Evolutionary conservation across 2,888 invertebrate genomes (phyloP).

Genomic region (Parnassius glacialis): DNA sequence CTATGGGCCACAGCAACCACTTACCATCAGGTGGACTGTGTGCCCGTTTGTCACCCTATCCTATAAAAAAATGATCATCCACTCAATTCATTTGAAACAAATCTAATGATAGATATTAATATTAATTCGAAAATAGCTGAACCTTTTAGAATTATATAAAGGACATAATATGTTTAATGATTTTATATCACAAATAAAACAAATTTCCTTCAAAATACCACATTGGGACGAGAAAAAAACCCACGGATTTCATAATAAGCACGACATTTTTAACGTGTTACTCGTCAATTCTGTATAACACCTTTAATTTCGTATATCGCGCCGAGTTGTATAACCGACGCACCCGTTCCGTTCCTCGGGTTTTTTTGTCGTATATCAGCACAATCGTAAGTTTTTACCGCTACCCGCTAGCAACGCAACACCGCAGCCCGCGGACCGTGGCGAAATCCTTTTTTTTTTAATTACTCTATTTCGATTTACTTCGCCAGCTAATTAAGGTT

Average conservation of each 20-base stretch:
- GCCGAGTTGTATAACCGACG: constrained; percentile 23
- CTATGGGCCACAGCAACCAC: too few species aligned
- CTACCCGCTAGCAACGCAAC: constrained; percentile 32
- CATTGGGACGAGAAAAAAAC: constrained; percentile 4
- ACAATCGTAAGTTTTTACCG: constrained; percentile 31
- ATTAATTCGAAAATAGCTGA: too few species aligned
- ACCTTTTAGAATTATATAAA: too few species aligned
- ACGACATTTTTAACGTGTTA: constrained; percentile 19
- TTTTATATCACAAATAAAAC: neutral
- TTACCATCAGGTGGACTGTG: too few species aligned
- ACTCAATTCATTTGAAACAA: too few species aligned
- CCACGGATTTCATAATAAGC: neutral
- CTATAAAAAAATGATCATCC: too few species aligned
- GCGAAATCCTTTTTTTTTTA: constrained; percentile 34
- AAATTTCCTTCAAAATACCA: constrained; percentile 1
- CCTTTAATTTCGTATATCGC: constrained; percentile 22
- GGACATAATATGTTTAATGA: too few species aligned
- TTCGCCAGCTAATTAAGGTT: constrained; percentile 28
- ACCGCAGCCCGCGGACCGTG: constrained; percentile 29
- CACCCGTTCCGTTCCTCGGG: constrained; percentile 22
- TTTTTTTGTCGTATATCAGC: constrained; percentile 39
- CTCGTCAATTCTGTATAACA: constrained; percentile 19
- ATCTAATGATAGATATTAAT: too few species aligned
- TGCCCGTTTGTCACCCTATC: too few species aligned
- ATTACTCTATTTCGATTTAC: constrained; percentile 48